Evolutionary conservation across 2,797 vertebrate species (phyloP), one percentile per base, ranked within the genome.

Genomic region (Scomberomorus guttatus): DNA sequence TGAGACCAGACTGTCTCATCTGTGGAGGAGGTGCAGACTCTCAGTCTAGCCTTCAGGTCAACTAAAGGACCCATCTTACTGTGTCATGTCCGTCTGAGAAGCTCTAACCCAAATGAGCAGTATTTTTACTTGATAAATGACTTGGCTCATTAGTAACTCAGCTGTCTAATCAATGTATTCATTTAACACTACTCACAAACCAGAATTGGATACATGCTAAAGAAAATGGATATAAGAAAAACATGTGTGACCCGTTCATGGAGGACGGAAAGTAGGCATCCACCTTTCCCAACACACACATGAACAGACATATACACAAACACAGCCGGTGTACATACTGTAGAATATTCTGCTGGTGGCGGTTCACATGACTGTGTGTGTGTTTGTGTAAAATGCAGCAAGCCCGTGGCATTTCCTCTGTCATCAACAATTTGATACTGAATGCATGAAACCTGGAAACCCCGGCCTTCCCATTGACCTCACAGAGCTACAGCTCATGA

Each of bases 311-410:
- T 52, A 51, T 25, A 68, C 60, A 78, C 24, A 57, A 22, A 58
- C 48, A 71, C 46, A 83, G 51, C 37, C 34, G 57, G 58, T 39
- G 18, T 51, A 50, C 22, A 66, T n/a, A 61, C 20, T 13, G 37
- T 6, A 34, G 22, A 18, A 78, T 15, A 72, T 51, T 52, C 14
- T 25, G 39, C 55, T 55, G 46, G 46, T 11, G 24, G 68, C 29
- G 37, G 59, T 25, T 84, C 77, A 67, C 67, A 79, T 73, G 74
- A 65, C 84, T 39, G 52, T 65, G 27, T 54, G 62, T 57, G 52
- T 50, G 57, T 44, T 56, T 58, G 55, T 55, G 17, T 51, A 56
- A 82, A 59, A 67, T 37, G 56, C 50, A 51, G 56, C 29, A 48
- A 58, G 27, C 6, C n/a, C 42, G 27, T 25, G 24, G 32, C 24